A percentile compares a stretch with the other conserved stretches of the same genome.
Conservation (phyloP, 2,113 vertebrate genomes). For the Alouatta palliata region DNA sequence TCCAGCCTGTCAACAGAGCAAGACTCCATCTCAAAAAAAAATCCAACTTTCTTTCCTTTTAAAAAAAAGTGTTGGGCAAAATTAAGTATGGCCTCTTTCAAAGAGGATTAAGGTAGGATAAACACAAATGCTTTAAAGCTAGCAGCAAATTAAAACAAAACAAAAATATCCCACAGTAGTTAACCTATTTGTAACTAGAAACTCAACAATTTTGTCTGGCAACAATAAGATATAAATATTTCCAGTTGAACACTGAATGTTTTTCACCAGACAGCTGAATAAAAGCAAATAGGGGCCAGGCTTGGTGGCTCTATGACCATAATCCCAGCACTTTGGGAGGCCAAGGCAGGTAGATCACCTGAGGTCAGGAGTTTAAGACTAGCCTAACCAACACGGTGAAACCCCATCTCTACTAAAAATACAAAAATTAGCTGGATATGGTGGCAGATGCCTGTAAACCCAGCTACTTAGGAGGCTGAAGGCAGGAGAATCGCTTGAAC, state of each 20-base stretch:
- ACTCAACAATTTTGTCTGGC: neutral
- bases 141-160: constrained; percentile 42
- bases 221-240: neutral
- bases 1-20: too few relatives aligned
- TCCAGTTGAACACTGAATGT: neutral
- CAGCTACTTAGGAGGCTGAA: too few relatives aligned
- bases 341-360: too few relatives aligned
- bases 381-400: too few relatives aligned
- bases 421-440: too few relatives aligned
- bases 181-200: neutral
- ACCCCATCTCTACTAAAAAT: too few relatives aligned
- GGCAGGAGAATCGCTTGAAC: too few relatives aligned
- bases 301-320: too few relatives aligned
- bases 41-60: constrained; percentile 54
- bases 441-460: too few relatives aligned
- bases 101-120: neutral
- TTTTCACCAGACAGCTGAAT: neutral
- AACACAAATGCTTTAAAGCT: neutral
- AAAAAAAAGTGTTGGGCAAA: constrained; percentile 61
- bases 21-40: too few relatives aligned
- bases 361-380: too few relatives aligned
- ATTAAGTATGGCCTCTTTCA: neutral
- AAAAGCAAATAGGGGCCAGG: neutral
- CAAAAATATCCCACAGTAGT: neutral
- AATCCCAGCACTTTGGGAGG: too few relatives aligned